phyloP scores from a whole-genome alignment of 2,888 invertebrate species.

The Apoda limacodes region DNA sequence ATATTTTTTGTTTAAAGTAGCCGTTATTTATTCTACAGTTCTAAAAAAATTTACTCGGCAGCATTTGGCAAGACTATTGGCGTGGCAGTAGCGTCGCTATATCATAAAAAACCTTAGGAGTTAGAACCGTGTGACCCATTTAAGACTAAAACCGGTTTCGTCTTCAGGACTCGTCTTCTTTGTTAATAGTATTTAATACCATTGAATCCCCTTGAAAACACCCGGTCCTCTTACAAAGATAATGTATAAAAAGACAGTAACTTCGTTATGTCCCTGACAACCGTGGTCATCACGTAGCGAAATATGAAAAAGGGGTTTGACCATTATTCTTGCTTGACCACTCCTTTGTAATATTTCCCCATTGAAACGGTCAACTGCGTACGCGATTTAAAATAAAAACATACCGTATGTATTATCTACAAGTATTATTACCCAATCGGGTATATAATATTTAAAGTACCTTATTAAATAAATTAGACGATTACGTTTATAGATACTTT shows the following conservation, averaged over 20 bases:
- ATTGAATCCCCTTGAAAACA: constrained; percentile 57
- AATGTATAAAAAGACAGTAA: constrained; percentile 60
- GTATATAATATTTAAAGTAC: too few relatives aligned
- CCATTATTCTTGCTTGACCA: constrained; percentile 55
- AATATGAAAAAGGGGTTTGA: constrained; percentile 52
- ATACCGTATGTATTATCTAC: too few relatives aligned
- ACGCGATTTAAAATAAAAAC: constrained; percentile 43
- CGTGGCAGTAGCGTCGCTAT: too few relatives aligned
- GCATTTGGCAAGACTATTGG: too few relatives aligned
- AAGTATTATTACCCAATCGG: too few relatives aligned
- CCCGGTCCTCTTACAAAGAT: constrained; percentile 55
- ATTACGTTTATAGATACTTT: too few relatives aligned
- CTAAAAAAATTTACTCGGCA: too few relatives aligned
- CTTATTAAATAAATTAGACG: too few relatives aligned
- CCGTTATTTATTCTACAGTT: too few relatives aligned
- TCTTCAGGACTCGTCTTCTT: constrained; percentile 58
- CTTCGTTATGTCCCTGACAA: constrained; percentile 48
- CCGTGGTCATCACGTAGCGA: constrained; percentile 47
- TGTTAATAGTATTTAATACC: constrained; percentile 61
- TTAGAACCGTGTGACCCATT: constrained; percentile 69
- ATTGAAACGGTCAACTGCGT: constrained; percentile 13
- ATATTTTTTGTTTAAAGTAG: too few relatives aligned
- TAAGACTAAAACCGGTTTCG: constrained; percentile 63
- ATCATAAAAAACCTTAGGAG: too few relatives aligned
- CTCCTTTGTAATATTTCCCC: constrained; percentile 42